Base-by-base conservation (phyloP, 92 coral and sea anemone genomes). In the Porites cylindrica region DNA sequence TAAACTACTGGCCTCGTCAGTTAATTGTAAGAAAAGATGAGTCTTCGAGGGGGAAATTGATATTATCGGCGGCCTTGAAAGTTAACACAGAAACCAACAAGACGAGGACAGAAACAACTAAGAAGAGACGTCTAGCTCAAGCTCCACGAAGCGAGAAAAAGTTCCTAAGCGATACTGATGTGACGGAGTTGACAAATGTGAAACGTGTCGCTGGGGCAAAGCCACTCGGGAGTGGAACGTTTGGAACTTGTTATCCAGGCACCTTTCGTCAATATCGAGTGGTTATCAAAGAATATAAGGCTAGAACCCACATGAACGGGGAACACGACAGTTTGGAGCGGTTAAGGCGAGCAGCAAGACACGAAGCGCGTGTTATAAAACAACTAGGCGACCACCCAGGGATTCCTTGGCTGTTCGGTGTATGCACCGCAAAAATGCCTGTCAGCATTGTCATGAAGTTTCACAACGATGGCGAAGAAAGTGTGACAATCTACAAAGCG, bases 401-500 rank as follows among this genome's bases (percentile, higher is more conserved):
- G 60, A 65, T 87, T 13, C 89, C 91, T 7, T 79, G 68, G 32
- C 51, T 86, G 8, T 91, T 86, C 79, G 94, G 60, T 54, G 60
- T 54, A 12, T 54, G 60, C 14, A 54, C 14, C 11, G 60, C 10
- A 54, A 54, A 54, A 54, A 54, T 54, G 10, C 60, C 60, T 54
- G 60, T 54, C 14, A 54, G 60, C 14, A 54, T 54, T 54, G 60
- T 54, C 11, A 9, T 54, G 10, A 54, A 54, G 14, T 54, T 70
- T 21, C 75, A 70, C 38, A 53, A 70, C 54, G 12, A 86, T 61
- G 88, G 70, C 19, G n/a, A 70, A 13, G 75, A 50, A 10, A 86
- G 75, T 18, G 50, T 81, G 68, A 91, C 83, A 50, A 74, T 91
- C 11, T 91, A 76, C 68, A 82, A 76, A 61, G 93, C 88, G 23